Evolutionary conservation across 2,888 invertebrate species (phyloP), one percentile per base, ranked within the genome.

Genomic region (Athetis lepigone): DNA sequence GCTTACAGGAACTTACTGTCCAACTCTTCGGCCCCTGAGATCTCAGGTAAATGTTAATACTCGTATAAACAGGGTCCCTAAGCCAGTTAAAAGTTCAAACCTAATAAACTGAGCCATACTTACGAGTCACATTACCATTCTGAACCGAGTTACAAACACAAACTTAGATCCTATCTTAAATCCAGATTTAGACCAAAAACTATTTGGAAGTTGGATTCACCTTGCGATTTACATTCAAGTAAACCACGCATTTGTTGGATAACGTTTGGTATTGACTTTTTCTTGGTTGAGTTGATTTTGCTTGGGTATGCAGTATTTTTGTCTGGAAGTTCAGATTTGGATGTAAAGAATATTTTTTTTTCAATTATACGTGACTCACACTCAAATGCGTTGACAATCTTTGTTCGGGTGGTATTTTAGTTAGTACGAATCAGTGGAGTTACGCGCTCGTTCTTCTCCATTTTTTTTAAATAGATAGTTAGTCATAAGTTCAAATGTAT

Each of bases 131-230:
- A 74, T 77, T 58, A 77, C 57, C 55, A 67, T 67, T 45, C 40
- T 67, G 46, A 62, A 52, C 52, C 55, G 67, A 62, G 54, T 74
- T 47, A 58, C 36, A 54, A 29, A 55, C 57, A 47, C 66, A 73
- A 75, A 75, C 68, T 77, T 67, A 36, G 39, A 49, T 45, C 62
- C 45, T 70, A 61, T 52, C 61, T 67, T 72, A 77, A 68, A 68
- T 64, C 60, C 37, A 63, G 75, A 73, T 73, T 68, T 71, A 73
- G 46, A 54, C 56, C 55, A 71, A 65, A 75, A 72, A 65, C 72
- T 57, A 54, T 50, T 73, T 55, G 25, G 19, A 77, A 77, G 72
- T 60, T 49, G 18, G 42, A 57, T 71, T 71, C 36, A 55, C 40
- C 50, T 39, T 51, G 57, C 40, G 49, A 70, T 63, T 57, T 54